Evolutionary conservation across 2,797 vertebrate genomes (phyloP).

Genomic region (Parauchenoglanis punctatus): DNA sequence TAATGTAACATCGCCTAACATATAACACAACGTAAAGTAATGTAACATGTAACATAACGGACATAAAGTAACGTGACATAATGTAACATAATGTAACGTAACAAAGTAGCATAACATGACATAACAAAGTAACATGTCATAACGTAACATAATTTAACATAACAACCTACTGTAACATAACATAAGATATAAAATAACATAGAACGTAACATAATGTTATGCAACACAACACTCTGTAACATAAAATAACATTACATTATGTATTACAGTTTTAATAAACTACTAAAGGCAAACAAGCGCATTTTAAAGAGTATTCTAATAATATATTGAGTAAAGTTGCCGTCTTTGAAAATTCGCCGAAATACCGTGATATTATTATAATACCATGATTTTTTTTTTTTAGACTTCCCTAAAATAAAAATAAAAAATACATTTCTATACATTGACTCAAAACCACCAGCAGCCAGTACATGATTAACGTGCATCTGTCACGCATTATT

Average conservation of each 20-base stretch:
- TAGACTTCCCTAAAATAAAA: background rate
- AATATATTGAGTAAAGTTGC: background rate
- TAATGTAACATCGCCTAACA: background rate
- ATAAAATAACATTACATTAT: background rate
- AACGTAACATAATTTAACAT: too few species aligned
- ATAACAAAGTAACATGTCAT: background rate
- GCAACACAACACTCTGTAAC: background rate
- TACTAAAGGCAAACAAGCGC: background rate
- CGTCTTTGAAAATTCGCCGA: background rate
- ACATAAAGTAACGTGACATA: background rate
- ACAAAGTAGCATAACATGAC: too few species aligned
- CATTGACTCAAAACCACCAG: conserved; percentile 31
- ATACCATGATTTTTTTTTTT: background rate
- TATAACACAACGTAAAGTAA: background rate
- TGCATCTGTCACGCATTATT: conserved; percentile 85
- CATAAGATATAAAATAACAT: background rate
- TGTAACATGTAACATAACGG: background rate
- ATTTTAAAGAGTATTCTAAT: background rate
- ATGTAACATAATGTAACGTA: background rate
- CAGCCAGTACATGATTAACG: conserved; percentile 64
- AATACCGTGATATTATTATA: background rate
- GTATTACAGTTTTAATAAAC: background rate
- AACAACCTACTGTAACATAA: background rate
- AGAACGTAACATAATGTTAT: background rate
- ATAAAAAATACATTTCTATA: background rate